Evolutionary conservation across 2,888 invertebrate genomes (phyloP), one percentile per base, ranked within the genome.

Genomic region (Epiblema foenella): DNA sequence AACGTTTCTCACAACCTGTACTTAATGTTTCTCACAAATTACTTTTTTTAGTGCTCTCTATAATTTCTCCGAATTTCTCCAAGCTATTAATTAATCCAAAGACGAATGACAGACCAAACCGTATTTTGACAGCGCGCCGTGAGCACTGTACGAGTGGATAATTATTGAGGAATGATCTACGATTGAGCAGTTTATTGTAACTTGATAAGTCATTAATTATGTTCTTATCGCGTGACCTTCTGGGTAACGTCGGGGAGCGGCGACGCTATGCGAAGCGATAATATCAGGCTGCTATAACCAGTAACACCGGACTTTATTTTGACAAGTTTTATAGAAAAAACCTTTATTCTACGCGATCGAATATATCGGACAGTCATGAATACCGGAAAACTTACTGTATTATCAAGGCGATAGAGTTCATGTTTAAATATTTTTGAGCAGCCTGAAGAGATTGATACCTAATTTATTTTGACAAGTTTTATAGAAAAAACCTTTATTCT

Each of bases 201-300:
- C 20, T 18, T 52, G 64, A 64, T 54, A 39, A 56, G 64, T 64
- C 64, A 64, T 64, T 64, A 39, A 39, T 64, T 64, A 54, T 29
- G 20, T 39, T 37, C 52, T 54, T 52, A 52, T 52, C 37, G 11
- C 10, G 9, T 33, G 17, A n/a, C 39, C 60, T 29, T 49, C 9
- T 20, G 39, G 18, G 37, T 0, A 11, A 15, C 11, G 15, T 56
- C 29, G 54, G 24, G 15, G 52, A 20, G 52, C 12, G 33, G 20
- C 7, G 8, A 33, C 7, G 18, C 42, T 20, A 10, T 42, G 20
- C 59, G 39, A 42, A 42, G 24, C 59, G 42, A 59, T 24, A 0
- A 10, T 24, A 58, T 58, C 57, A 57, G 11, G n/a, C 37, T 57
- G n/a, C 10, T 8, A 1, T 15, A 24, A 24, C 7, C 5, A n/a